Percentiles rank a stretch among this genome's conserved stretches.
These are phyloP conservation scores for Lithosia quadra DNA, from an alignment of 2,888 invertebrate genomes.

Conservation along the genomic window DNA sequence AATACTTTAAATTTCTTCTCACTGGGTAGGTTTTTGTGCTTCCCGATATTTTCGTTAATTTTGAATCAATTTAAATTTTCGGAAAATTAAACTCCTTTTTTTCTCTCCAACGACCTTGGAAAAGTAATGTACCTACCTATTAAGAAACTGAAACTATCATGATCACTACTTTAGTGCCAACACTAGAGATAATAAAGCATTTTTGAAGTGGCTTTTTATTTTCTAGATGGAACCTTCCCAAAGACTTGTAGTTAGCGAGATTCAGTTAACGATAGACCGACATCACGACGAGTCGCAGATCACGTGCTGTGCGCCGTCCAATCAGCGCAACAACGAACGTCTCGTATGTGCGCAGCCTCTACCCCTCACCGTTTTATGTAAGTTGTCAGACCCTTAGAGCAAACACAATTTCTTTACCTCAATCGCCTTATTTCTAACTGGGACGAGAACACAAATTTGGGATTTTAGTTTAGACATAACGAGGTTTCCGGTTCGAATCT, in stretches of 20 bases:
- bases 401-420: background rate
- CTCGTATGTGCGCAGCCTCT: conserved; percentile 70
- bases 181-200: background rate
- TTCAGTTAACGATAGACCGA: conserved; percentile 62
- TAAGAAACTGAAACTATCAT: too few species aligned
- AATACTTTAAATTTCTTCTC: too few species aligned
- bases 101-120: background rate
- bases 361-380: conserved; percentile 74
- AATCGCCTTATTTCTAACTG: background rate
- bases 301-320: conserved; percentile 76
- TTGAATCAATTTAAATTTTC: background rate
- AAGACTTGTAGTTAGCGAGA: conserved; percentile 72
- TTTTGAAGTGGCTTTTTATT: background rate
- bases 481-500: background rate
- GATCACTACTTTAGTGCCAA: too few species aligned
- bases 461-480: background rate
- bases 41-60: background rate
- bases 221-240: conserved; percentile 71
- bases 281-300: conserved; percentile 73
- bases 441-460: background rate
- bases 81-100: background rate
- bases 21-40: too few species aligned
- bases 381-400: conserved; percentile 43
- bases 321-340: conserved; percentile 57
- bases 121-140: background rate